Evolutionary conservation across 2,113 vertebrate species (phyloP).

Genomic region (Chamaetylas fuelleborni): DNA sequence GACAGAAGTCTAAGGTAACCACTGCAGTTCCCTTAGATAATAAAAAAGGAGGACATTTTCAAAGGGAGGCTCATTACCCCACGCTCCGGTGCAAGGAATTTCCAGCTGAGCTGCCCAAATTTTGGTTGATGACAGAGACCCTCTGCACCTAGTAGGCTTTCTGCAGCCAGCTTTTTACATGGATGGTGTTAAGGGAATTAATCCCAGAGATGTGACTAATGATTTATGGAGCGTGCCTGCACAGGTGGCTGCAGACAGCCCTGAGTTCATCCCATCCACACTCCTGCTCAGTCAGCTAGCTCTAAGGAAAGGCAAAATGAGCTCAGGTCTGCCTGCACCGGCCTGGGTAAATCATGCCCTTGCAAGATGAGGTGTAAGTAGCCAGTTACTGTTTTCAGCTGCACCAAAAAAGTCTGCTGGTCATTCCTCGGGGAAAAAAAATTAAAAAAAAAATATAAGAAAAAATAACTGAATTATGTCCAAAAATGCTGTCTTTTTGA

Average conservation of each 20-base stretch:
- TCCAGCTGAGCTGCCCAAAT: neutral
- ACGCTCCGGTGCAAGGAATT: rapidly evolving
- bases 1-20: neutral
- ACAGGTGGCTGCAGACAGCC: neutral
- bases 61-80: neutral
- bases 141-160: neutral
- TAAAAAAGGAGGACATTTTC: neutral
- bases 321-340: slow-evolving; percentile 2
- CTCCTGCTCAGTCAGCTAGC: neutral
- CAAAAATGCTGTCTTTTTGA: neutral
- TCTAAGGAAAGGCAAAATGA: neutral
- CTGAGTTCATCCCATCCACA: neutral
- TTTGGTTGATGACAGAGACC: neutral
- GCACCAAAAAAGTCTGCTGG: neutral
- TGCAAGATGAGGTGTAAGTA: neutral
- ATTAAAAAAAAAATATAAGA: neutral
- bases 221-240: neutral
- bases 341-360: neutral
- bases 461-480: neutral
- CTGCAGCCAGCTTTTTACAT: neutral
- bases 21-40: neutral
- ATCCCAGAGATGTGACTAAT: slow-evolving; percentile 6
- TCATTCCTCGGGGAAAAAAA: neutral
- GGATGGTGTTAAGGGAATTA: neutral
- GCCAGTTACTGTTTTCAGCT: neutral